Percentiles rank a stretch among this genome's conserved stretches.
phyloP scores from a whole-genome alignment of 2,113 vertebrate genomes.

The Catharus fuscescens region DNA sequence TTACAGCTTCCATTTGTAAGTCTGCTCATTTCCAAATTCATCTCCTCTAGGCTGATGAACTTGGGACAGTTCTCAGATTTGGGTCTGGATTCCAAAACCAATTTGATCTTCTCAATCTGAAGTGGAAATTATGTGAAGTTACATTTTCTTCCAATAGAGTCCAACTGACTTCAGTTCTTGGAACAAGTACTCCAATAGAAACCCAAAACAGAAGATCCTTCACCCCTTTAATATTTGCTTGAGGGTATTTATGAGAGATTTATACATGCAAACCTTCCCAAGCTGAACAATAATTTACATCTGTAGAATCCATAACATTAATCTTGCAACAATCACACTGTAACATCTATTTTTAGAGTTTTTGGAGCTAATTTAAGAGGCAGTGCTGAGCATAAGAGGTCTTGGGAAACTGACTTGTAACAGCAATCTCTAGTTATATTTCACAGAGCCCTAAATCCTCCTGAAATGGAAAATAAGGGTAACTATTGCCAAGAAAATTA shows the following conservation, averaged over 20 bases:
- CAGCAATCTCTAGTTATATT: conserved; percentile 20
- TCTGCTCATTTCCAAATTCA: background rate
- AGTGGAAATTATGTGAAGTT: background rate
- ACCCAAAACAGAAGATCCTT: background rate
- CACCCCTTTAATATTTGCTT: background rate
- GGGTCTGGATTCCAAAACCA: background rate
- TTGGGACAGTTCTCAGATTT: background rate
- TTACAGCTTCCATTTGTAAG: background rate
- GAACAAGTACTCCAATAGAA: background rate
- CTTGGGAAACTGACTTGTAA: conserved; percentile 43
- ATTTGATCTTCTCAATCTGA: background rate
- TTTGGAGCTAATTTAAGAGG: conserved; percentile 26
- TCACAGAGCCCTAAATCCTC: conserved; percentile 53
- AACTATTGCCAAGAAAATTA: conserved; percentile 67
- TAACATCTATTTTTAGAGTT: conserved; percentile 59
- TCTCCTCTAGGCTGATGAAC: background rate
- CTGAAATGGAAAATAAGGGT: conserved; percentile 31
- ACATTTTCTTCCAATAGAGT: background rate
- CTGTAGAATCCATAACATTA: background rate
- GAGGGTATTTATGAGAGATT: background rate
- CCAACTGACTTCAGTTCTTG: background rate
- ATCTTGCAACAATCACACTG: background rate
- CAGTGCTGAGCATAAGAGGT: conserved; percentile 16
- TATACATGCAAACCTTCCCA: conserved; percentile 37
- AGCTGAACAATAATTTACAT: conserved; percentile 36